Evolutionary conservation across 2,888 invertebrate genomes (phyloP), one percentile per base, ranked within the genome.

Genomic region (Pherbina coryleti): DNA sequence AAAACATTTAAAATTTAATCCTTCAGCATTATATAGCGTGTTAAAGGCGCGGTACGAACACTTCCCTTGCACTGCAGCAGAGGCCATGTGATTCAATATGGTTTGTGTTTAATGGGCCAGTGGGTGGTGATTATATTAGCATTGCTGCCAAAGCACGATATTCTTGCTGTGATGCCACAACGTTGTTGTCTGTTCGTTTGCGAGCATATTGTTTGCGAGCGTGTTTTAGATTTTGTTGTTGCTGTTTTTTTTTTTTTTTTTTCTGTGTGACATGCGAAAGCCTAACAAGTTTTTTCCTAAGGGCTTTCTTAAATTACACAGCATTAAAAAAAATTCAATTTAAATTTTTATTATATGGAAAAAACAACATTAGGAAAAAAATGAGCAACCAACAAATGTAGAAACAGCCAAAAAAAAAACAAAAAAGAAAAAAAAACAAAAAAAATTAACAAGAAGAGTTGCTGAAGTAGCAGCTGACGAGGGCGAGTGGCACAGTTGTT

Each of bases 1-100:
- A 28, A 69, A 69, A 51, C 69, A 69, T 69, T 69, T 69, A 22
- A 69, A 69, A 49, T 69, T 51, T 69, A 69, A 69, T 69, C 69
- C 69, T 25, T 69, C 51, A 22, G 69, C 25, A 69, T 69, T 69
- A 69, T 37, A 67, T 31, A 9, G 28, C 28, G 51, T 14, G 14
- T 22, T 49, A 25, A 25, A 53, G 14, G 11, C 7, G 19, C 34
- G 31, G 34, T 19, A n/a, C 31, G 17, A 17, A 4, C 31, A n/a
- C n/a, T 31, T 11, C 5, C 69, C 14, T 49, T 14, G 25, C 22
- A 25, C 28, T 5, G 28, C 19, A 25, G 8, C 22, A 0, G 69
- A 7, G 17, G 69, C 51, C 19, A 28, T 28, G 51, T 51, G 25
- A 49, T 5, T 0, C 11, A 19, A 67, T 19, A 22, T 49, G 3